Evolutionary conservation across 2,797 vertebrate genomes (phyloP).

Genomic region (Malacoraja senta): DNA sequence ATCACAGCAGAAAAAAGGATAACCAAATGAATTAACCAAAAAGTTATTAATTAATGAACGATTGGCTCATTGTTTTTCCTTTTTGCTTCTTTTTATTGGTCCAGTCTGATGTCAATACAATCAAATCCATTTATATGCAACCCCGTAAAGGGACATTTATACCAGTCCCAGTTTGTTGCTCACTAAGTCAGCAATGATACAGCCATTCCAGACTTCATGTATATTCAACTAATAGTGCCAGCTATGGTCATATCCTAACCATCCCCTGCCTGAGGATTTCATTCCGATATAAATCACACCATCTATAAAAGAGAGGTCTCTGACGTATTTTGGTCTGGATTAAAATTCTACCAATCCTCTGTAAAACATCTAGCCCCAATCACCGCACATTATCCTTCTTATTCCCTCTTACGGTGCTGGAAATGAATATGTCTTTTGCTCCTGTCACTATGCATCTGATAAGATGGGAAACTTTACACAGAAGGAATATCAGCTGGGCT

Average conservation of each 20-base stretch:
- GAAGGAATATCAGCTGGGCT: not conserved
- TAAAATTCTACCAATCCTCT: not conserved
- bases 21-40: not conserved
- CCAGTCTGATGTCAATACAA: slow-evolving; percentile 38
- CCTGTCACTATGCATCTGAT: not conserved
- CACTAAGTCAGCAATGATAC: slow-evolving; percentile 12
- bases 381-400: too few relatives aligned
- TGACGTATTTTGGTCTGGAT: not conserved
- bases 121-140: slow-evolving; percentile 27
- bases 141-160: slow-evolving; percentile 29
- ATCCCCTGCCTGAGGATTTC: not conserved
- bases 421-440: not conserved
- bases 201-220: not conserved
- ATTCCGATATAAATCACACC: not conserved
- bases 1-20: not conserved
- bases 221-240: not conserved
- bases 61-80: not conserved
- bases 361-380: too few relatives aligned
- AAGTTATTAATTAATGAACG: not conserved
- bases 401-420: not conserved
- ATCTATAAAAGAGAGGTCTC: not conserved
- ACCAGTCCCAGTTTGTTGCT: slow-evolving; percentile 22
- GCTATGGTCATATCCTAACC: not conserved
- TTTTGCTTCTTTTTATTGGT: slow-evolving; percentile 36
- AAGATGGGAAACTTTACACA: not conserved